Evolutionary conservation across 2,888 invertebrate genomes (phyloP).

Genomic region (Leucania comma): DNA sequence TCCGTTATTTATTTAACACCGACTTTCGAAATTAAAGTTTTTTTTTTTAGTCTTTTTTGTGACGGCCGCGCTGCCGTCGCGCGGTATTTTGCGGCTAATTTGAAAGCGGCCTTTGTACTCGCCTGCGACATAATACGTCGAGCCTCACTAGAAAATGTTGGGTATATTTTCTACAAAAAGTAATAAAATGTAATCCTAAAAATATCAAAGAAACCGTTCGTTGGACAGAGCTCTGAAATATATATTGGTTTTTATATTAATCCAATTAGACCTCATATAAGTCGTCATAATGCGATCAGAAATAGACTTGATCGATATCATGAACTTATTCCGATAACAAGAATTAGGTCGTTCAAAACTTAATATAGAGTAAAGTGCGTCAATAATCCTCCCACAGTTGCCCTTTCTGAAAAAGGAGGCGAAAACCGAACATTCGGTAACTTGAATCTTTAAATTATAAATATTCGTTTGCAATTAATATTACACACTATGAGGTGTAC

Average conservation of each 20-base stretch:
- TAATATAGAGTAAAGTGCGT: neutral
- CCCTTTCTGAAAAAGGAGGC: neutral
- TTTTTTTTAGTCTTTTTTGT: too few relatives aligned
- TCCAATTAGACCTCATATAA: conserved; percentile 35
- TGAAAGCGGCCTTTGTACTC: too few relatives aligned
- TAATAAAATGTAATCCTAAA: neutral
- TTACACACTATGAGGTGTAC: too few relatives aligned
- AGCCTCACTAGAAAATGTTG: too few relatives aligned
- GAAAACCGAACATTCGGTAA: neutral
- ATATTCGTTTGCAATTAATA: too few relatives aligned
- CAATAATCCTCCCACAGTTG: conserved; percentile 8
- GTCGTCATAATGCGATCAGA: conserved; percentile 27
- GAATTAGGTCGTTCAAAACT: conserved; percentile 4
- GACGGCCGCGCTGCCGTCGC: too few relatives aligned
- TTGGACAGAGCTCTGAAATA: conserved; percentile 4
- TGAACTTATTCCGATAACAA: conserved; percentile 8
- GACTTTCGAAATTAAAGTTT: too few relatives aligned
- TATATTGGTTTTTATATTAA: conserved; percentile 10
- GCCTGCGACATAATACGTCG: too few relatives aligned
- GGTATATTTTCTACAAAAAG: conserved; percentile 2
- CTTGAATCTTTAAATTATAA: too few relatives aligned
- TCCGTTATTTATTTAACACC: too few relatives aligned
- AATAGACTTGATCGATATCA: conserved; percentile 39
- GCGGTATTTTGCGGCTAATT: too few relatives aligned
- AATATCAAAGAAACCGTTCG: conserved; percentile 4